Percentiles rank a stretch among this genome's conserved stretches.
Evolutionary conservation across 2,113 vertebrate genomes (phyloP).

Genomic region (Aix galericulata): DNA sequence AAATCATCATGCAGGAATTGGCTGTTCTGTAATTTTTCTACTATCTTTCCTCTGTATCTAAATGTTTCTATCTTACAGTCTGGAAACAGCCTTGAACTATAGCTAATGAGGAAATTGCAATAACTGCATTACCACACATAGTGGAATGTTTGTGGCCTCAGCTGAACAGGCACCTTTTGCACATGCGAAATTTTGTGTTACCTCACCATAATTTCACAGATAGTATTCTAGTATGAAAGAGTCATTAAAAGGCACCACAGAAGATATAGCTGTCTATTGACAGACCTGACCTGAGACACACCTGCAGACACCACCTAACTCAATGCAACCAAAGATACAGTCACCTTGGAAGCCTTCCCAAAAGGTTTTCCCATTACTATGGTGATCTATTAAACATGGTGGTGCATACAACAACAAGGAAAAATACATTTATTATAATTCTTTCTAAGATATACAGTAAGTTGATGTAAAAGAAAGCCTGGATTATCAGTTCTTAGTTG

Average conservation of each 20-base stretch:
- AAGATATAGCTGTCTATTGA: neutral
- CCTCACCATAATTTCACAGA: neutral
- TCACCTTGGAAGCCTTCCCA: neutral
- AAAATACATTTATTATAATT: neutral
- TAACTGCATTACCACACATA: neutral
- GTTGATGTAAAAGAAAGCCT: neutral
- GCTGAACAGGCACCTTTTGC: neutral
- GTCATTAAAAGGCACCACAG: neutral
- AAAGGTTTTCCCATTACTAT: neutral
- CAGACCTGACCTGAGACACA: neutral
- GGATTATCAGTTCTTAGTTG: neutral
- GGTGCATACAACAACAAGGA: neutral
- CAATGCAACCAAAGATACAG: rapidly evolving
- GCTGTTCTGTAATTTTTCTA: neutral
- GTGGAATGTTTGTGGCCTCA: neutral
- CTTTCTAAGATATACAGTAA: neutral
- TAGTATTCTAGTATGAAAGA: neutral
- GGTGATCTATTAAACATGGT: neutral
- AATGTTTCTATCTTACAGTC: neutral
- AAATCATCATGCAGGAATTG: neutral
- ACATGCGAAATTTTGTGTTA: rapidly evolving
- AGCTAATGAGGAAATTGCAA: neutral
- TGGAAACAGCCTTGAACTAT: neutral
- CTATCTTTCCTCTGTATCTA: neutral
- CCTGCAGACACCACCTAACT: neutral